Evolutionary conservation across 2,888 invertebrate species (phyloP).

Genomic region (Diloba caeruleocephala): DNA sequence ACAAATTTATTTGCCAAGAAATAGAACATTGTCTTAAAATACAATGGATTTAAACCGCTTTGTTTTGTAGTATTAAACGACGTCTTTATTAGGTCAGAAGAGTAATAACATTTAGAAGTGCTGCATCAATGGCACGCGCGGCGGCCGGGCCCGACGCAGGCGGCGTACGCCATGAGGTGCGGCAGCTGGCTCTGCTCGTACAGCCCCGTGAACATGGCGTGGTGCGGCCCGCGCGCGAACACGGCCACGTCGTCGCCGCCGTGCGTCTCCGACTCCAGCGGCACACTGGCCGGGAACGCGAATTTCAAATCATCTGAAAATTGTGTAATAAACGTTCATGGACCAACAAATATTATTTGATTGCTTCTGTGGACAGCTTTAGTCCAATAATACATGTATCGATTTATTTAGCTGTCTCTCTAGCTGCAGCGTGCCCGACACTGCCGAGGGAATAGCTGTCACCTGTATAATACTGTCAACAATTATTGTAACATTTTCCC

Average conservation of each 20-base stretch:
- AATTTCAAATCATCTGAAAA: conserved; percentile 59
- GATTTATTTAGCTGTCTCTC: no score
- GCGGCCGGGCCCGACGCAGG: conserved; percentile 90
- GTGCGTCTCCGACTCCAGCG: conserved; percentile 91
- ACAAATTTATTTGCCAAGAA: no score
- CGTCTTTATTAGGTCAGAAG: background rate
- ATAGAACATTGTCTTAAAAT: no score
- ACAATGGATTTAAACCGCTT: no score
- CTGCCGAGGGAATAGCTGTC: no score
- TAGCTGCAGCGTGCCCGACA: no score
- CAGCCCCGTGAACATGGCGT: conserved; percentile 92
- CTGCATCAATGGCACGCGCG: conserved; percentile 69
- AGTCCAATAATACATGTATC: no score
- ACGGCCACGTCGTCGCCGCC: conserved; percentile 94
- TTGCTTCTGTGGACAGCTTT: no score
- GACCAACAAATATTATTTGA: no score
- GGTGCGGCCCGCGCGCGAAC: conserved; percentile 92
- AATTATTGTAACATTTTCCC: no score
- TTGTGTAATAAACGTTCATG: background rate
- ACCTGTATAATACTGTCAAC: no score
- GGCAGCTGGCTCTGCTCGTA: conserved; percentile 94
- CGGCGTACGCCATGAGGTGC: conserved; percentile 92
- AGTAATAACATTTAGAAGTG: background rate
- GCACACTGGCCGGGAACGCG: conserved; percentile 82
- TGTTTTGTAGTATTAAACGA: no score